Conservation (phyloP, 2,888 invertebrate genomes). For the Leptogaster cylindrica region DNA sequence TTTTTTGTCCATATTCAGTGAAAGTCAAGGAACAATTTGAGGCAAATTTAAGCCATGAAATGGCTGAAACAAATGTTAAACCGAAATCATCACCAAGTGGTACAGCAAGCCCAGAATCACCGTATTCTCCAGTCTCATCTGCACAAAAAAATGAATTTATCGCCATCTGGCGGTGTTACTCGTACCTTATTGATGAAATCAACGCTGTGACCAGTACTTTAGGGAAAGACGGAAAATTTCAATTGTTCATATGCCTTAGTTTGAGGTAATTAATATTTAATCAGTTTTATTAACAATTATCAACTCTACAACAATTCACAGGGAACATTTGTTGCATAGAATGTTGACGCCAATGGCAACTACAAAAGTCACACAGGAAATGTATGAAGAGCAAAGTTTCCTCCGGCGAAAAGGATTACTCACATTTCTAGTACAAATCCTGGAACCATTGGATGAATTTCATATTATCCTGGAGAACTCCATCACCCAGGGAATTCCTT, state of each 20-base stretch:
- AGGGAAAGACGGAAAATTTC: constrained; percentile 98
- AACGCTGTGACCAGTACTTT: constrained; percentile 75
- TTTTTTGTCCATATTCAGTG: constrained; percentile 49
- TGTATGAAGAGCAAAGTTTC: constrained; percentile 97
- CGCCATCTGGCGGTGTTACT: constrained; percentile 85
- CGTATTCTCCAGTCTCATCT: constrained; percentile 52
- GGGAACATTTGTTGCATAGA: constrained; percentile 87
- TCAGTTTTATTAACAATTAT: not conserved
- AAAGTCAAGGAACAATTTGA: constrained; percentile 78
- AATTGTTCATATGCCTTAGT: constrained; percentile 92
- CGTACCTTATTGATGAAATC: constrained; percentile 88
- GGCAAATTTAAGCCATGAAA: constrained; percentile 63
- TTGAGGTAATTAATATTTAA: constrained; percentile 70
- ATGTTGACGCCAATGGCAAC: constrained; percentile 91
- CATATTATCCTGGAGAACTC: constrained; percentile 87
- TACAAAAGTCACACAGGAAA: constrained; percentile 85
- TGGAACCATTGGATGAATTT: constrained; percentile 88
- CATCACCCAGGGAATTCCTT: constrained; percentile 68
- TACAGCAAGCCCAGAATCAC: constrained; percentile 61
- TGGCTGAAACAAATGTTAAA: constrained; percentile 49
- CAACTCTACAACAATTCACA: constrained; percentile 58
- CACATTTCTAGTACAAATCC: constrained; percentile 87
- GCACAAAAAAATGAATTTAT: constrained; percentile 65
- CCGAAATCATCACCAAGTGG: constrained; percentile 54
- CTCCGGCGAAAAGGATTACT: constrained; percentile 84